phyloP scores from a whole-genome alignment of 2,113 vertebrate genomes.

The Dasyornis broadbenti region DNA sequence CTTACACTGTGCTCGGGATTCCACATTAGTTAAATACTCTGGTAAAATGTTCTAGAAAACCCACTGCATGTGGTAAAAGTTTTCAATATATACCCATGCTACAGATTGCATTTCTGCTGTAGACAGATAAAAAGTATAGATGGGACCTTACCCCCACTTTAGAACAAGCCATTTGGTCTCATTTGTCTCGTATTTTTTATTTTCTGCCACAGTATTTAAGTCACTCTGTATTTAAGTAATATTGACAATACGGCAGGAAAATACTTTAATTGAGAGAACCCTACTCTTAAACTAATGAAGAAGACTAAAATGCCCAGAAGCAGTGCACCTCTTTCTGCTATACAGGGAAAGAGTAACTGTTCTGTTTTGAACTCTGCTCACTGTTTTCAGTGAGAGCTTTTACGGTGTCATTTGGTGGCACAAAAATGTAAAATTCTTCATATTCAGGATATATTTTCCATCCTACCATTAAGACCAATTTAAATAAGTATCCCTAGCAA shows the following conservation, averaged over 20 bases:
- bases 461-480: neutral
- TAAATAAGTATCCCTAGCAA: neutral
- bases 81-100: neutral
- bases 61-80: neutral
- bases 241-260: neutral
- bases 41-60: neutral
- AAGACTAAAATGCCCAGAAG: neutral
- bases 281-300: neutral
- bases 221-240: neutral
- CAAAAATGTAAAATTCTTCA: neutral
- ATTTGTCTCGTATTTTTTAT: neutral
- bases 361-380: neutral
- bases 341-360: neutral
- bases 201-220: neutral
- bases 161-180: neutral
- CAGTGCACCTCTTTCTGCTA: neutral
- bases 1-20: neutral
- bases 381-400: neutral
- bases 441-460: neutral
- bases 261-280: neutral
- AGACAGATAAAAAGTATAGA: neutral
- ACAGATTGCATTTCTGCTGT: neutral
- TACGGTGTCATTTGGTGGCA: neutral
- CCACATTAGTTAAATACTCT: neutral
- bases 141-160: neutral